Conservation (phyloP, 2,113 vertebrate species). For the Salvelinus alpinus region DNA sequence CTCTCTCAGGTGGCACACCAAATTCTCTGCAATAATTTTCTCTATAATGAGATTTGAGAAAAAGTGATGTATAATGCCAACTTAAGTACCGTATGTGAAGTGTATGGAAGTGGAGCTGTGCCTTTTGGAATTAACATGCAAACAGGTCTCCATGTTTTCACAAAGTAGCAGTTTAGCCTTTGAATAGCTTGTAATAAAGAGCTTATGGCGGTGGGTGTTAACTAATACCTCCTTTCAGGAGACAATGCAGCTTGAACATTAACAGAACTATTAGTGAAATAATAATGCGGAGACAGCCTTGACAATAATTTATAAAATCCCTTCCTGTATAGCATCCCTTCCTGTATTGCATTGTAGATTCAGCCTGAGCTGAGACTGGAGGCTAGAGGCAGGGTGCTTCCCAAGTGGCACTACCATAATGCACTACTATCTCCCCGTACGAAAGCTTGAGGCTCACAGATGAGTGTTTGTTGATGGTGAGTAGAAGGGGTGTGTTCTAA, state of each 20-base stretch:
- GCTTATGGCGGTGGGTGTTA: slow-evolving; percentile 22
- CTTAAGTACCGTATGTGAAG: neutral
- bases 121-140: neutral
- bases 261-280: slow-evolving; percentile 27
- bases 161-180: slow-evolving; percentile 20
- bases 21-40: too few species aligned
- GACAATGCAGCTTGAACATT: slow-evolving; percentile 3
- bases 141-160: neutral
- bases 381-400: slow-evolving; percentile 33
- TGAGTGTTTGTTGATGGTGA: slow-evolving; percentile 60
- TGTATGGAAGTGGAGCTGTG: neutral
- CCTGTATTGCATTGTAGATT: slow-evolving; percentile 28
- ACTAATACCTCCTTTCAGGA: slow-evolving; percentile 38
- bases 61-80: too few species aligned
- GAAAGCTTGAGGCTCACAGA: slow-evolving; percentile 39
- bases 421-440: slow-evolving; percentile 26
- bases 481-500: slow-evolving; percentile 57
- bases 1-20: too few species aligned
- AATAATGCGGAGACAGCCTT: slow-evolving; percentile 31
- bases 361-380: slow-evolving; percentile 15
- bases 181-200: slow-evolving; percentile 15
- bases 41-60: too few species aligned
- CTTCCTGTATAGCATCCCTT: slow-evolving; percentile 6
- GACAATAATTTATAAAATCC: slow-evolving; percentile 25
- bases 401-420: too few species aligned